A percentile compares a stretch with the other conserved stretches of the same genome.
Conservation (phyloP, 1,140 invertebrate genomes). For the Heliconius nattereri region DNA sequence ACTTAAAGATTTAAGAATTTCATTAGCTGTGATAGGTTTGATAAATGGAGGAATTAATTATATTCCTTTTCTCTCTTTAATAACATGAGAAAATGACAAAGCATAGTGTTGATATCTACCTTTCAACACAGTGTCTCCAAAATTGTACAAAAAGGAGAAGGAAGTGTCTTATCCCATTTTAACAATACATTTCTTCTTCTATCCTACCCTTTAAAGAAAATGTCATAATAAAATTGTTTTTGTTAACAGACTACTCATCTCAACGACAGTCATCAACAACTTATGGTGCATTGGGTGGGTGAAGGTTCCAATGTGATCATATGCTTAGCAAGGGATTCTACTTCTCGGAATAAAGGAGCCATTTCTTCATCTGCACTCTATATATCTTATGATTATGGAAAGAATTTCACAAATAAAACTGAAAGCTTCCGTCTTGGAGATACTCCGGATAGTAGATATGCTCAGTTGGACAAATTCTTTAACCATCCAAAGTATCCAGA, state of each 20-base stretch:
- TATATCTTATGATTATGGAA: constrained; percentile 93
- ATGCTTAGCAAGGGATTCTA: constrained; percentile 89
- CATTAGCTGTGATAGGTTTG: no score
- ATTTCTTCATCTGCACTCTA: constrained; percentile 87
- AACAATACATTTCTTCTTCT: no score
- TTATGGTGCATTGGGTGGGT: constrained; percentile 95
- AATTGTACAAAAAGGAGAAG: background rate
- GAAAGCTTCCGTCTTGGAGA: constrained; percentile 83
- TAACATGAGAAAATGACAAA: no score
- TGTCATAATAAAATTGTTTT: background rate
- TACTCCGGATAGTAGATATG: constrained; percentile 81
- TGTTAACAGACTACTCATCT: constrained; percentile 84
- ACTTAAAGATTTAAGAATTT: no score
- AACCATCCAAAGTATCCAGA: constrained; percentile 89
- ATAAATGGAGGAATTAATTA: no score
- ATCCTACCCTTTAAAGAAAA: background rate
- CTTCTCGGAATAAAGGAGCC: constrained; percentile 69
- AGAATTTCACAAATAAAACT: constrained; percentile 88
- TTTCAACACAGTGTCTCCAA: no score
- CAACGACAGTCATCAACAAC: constrained; percentile 92
- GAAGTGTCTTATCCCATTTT: no score
- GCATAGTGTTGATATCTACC: no score
- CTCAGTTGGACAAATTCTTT: constrained; percentile 90
- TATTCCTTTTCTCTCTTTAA: no score
- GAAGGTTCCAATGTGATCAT: constrained; percentile 92